phyloP scores from a whole-genome alignment of 2,888 invertebrate species.

The Litoditis marina region DNA sequence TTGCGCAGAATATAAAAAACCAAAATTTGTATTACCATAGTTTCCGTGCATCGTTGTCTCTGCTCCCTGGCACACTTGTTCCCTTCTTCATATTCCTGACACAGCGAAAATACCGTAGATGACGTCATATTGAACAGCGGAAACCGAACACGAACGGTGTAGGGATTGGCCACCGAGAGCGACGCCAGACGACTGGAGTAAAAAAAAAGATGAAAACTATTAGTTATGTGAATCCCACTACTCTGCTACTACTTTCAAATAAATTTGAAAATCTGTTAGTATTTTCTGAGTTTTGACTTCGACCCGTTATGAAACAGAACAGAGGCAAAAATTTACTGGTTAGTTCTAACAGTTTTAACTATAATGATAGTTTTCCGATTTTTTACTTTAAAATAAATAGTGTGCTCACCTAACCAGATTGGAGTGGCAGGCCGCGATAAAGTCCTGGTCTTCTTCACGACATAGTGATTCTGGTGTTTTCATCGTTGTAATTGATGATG shows the following conservation, averaged over 20 bases:
- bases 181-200: constrained; percentile 4
- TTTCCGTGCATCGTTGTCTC: constrained; percentile 2
- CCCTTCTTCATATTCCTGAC: constrained; percentile 11
- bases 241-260: not conserved
- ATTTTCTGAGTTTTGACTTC: not conserved
- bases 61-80: constrained; percentile 11
- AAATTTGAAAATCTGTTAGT: not conserved
- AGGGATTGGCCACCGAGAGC: not conserved
- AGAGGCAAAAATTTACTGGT: too few species aligned
- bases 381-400: too few species aligned
- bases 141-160: constrained; percentile 7
- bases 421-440: constrained; percentile 10
- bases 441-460: constrained; percentile 13
- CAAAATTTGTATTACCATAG: too few species aligned
- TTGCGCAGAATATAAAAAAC: too few species aligned
- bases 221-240: not conserved
- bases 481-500: not conserved
- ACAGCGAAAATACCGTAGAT: constrained; percentile 4
- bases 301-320: too few species aligned
- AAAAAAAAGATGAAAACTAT: not conserved
- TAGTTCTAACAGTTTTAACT: too few species aligned
- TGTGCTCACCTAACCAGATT: constrained; percentile 6
- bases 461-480: not conserved
- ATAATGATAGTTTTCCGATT: too few species aligned
- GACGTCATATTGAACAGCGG: constrained; percentile 3